Evolutionary conservation across 1,140 invertebrate species (phyloP).

Genomic region (Drosophila ironensis): DNA sequence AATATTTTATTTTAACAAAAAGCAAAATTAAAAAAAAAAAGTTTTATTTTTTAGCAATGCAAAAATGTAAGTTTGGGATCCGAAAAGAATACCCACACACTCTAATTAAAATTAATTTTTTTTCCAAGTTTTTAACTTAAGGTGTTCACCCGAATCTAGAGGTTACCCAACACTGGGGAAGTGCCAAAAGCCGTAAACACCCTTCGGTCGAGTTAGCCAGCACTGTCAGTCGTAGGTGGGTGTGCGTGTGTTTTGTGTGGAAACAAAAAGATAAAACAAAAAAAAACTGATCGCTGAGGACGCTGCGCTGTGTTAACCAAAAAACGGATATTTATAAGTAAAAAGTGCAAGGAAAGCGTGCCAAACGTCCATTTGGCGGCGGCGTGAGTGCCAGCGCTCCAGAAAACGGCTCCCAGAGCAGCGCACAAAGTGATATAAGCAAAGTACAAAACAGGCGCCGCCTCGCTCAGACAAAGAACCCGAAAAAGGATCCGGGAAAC

Average conservation of each 20-base stretch:
- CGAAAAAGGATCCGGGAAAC: no score
- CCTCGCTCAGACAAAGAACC: constrained; percentile 61
- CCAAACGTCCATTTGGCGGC: constrained; percentile 8
- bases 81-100: no score
- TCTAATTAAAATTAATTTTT: background rate
- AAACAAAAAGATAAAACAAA: constrained; percentile 46
- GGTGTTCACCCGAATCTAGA: no score
- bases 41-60: background rate
- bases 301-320: constrained; percentile 38
- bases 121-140: background rate
- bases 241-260: constrained; percentile 60
- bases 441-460: constrained; percentile 61
- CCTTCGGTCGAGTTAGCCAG: no score
- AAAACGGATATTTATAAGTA: constrained; percentile 36
- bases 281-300: constrained; percentile 29
- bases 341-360: constrained; percentile 34
- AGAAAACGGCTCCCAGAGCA: constrained; percentile 8
- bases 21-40: background rate
- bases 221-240: no score
- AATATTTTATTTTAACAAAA: no score
- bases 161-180: no score
- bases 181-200: no score
- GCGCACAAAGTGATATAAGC: constrained; percentile 56
- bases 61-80: no score
- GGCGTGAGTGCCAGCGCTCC: constrained; percentile 33